Evolutionary conservation across 2,888 invertebrate genomes (phyloP).

Genomic region (Vannuccia rotundouncinata): DNA sequence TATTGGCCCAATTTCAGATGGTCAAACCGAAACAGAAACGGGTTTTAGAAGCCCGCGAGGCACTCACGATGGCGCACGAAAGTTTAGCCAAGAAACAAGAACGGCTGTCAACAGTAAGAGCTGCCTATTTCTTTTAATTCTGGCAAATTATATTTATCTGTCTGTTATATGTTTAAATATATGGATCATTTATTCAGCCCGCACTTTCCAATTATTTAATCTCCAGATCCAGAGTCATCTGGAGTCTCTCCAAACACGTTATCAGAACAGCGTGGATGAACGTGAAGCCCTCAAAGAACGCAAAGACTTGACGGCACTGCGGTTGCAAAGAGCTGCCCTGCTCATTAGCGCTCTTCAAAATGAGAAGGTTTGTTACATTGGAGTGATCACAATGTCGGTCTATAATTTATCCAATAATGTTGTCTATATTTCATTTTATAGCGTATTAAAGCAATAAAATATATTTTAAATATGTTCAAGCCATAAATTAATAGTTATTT

Average conservation of each 20-base stretch:
- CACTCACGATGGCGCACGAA: conserved; percentile 50
- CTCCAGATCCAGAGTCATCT: conserved; percentile 47
- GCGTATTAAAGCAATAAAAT: background rate
- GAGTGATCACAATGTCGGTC: no score
- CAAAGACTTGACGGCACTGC: conserved; percentile 47
- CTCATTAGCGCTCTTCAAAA: conserved; percentile 53
- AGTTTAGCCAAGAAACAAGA: conserved; percentile 52
- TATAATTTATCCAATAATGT: no score
- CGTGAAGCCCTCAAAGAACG: conserved; percentile 52
- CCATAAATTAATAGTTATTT: background rate
- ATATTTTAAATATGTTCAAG: background rate
- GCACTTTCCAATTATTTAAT: conserved; percentile 36
- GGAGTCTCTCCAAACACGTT: conserved; percentile 49
- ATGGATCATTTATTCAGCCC: no score
- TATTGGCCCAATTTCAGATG: conserved; percentile 46
- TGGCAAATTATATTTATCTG: no score
- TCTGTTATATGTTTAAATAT: no score
- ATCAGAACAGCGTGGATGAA: conserved; percentile 54
- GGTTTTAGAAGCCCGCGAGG: conserved; percentile 54
- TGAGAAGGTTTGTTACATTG: conserved; percentile 56
- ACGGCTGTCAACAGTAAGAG: conserved; percentile 46
- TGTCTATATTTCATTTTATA: no score
- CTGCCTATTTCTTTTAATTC: no score
- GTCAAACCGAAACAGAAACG: conserved; percentile 55
- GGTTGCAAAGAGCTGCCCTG: conserved; percentile 51